Conservation (phyloP, 2,113 vertebrate genomes). For the Oryzias javanicus region DNA sequence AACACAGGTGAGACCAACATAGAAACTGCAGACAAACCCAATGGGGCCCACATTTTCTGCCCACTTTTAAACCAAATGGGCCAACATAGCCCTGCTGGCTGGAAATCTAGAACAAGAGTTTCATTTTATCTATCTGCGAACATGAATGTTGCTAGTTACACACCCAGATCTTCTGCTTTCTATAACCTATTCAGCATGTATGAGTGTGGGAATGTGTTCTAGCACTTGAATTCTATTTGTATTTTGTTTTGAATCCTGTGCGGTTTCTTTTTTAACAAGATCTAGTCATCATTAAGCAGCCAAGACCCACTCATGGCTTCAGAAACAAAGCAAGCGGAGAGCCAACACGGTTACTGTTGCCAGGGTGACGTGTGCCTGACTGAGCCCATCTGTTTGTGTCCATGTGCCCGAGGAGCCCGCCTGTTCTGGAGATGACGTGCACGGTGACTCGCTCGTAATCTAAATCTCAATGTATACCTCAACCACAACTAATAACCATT, state of each 20-base stretch:
- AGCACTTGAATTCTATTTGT: slow-evolving; percentile 1
- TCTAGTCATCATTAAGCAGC: slow-evolving; percentile 45
- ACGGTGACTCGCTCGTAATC: slow-evolving; percentile 16
- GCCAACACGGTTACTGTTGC: slow-evolving; percentile 57
- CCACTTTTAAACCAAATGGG: too few species aligned
- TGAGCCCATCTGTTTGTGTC: slow-evolving; percentile 67
- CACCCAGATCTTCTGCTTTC: slow-evolving; percentile 14
- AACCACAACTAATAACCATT: not conserved
- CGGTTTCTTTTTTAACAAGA: slow-evolving; percentile 17
- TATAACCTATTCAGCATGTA: not conserved
- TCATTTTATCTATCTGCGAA: not conserved
- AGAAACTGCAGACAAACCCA: too few species aligned
- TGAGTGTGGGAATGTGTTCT: slow-evolving; percentile 4
- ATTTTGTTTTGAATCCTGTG: slow-evolving; percentile 23
- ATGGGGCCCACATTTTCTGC: too few species aligned
- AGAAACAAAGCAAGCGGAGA: slow-evolving; percentile 33
- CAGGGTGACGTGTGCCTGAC: slow-evolving; percentile 67
- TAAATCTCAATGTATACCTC: slow-evolving; percentile 21
- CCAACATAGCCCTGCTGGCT: too few species aligned
- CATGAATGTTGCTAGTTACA: slow-evolving; percentile 9
- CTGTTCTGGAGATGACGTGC: slow-evolving; percentile 52
- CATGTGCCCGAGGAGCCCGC: slow-evolving; percentile 54
- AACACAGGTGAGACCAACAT: too few species aligned
- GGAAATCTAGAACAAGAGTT: too few species aligned
- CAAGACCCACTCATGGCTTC: slow-evolving; percentile 33